A percentile compares a stretch with the other conserved stretches of the same genome.
phyloP scores from a whole-genome alignment of 2,797 vertebrate species.

The Triplophysa yarkandensis region DNA sequence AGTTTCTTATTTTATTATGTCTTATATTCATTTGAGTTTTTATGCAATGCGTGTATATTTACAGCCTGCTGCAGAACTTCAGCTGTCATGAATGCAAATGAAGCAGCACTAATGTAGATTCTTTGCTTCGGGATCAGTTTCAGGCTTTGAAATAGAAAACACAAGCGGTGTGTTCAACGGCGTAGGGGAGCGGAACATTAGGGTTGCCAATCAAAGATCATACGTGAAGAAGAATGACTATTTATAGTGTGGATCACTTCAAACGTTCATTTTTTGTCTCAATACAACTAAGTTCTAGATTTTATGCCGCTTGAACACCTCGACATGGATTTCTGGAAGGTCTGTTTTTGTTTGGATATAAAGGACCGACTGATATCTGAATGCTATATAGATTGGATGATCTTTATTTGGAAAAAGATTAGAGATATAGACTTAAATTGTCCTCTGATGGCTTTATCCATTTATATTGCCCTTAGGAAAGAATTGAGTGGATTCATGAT shows the following conservation, averaged over 20 bases:
- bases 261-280: too few species aligned
- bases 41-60: constrained; percentile 23
- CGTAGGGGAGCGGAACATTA: neutral
- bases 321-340: neutral
- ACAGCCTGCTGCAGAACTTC: constrained; percentile 27
- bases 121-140: neutral
- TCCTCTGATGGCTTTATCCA: constrained; percentile 32
- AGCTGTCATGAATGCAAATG: constrained; percentile 39
- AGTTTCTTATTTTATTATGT: constrained; percentile 30
- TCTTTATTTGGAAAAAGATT: constrained; percentile 44
- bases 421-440: constrained; percentile 35
- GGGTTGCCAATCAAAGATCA: neutral
- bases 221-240: neutral
- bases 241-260: neutral
- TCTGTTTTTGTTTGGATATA: constrained; percentile 4
- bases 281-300: too few species aligned
- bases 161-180: neutral
- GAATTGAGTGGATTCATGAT: constrained; percentile 7
- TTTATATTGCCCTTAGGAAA: constrained; percentile 8
- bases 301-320: too few species aligned
- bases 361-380: constrained; percentile 51
- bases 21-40: constrained; percentile 30
- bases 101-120: constrained; percentile 17
- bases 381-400: constrained; percentile 45
- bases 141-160: neutral